A percentile compares a stretch with the other conserved stretches of the same genome.
Conservation (phyloP, 1,140 invertebrate species). For the Xylocopa sonorina region DNA sequence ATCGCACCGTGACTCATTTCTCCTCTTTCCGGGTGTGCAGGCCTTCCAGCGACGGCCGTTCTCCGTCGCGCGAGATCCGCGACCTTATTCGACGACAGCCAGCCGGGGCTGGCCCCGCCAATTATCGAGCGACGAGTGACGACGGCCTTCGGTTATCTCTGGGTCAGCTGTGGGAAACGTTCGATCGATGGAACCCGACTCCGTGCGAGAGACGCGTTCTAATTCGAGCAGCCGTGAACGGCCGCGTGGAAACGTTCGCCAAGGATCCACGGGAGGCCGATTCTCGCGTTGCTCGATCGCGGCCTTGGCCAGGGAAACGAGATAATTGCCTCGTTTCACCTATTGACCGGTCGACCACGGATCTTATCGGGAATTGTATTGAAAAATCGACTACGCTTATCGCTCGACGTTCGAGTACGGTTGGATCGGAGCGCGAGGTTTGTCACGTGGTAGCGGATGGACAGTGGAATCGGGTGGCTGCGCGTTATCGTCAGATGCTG, state of each 20-base stretch:
- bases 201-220: not conserved
- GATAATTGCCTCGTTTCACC: constrained; percentile 33
- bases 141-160: constrained; percentile 55
- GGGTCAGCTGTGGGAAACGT: constrained; percentile 20
- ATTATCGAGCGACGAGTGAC: constrained; percentile 49
- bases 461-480: not conserved
- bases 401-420: too few relatives aligned
- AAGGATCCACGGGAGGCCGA: not conserved
- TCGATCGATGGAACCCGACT: not conserved
- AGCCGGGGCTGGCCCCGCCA: constrained; percentile 50
- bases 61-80: constrained; percentile 43
- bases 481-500: constrained; percentile 17
- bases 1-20: constrained; percentile 52
- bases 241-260: too few relatives aligned
- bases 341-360: not conserved
- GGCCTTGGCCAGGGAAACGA: constrained; percentile 2
- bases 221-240: not conserved
- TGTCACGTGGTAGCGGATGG: constrained; percentile 15
- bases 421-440: constrained; percentile 20
- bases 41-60: constrained; percentile 14
- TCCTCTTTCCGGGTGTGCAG: constrained; percentile 41
- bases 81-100: constrained; percentile 52
- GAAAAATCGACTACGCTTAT: too few relatives aligned
- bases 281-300: not conserved
- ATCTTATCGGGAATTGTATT: not conserved